Evolutionary conservation across 1,140 invertebrate species (phyloP).

Genomic region (Drosophila murphyi): DNA sequence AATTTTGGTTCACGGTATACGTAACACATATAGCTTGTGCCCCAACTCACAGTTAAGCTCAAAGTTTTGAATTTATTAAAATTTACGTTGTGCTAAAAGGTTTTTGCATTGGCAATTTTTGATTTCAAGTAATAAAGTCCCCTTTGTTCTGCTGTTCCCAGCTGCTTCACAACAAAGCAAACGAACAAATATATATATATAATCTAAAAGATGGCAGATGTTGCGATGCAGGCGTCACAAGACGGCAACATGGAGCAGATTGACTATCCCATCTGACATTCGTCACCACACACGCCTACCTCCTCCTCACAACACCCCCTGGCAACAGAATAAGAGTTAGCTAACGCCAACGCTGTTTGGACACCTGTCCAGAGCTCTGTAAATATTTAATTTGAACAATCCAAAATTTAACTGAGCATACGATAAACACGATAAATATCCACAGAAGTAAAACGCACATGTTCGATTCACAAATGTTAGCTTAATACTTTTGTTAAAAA

Average conservation of each 20-base stretch:
- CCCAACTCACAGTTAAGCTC: constrained; percentile 9
- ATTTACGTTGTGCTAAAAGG: constrained; percentile 64
- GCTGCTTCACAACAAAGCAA: background rate
- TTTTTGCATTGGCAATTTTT: constrained; percentile 42
- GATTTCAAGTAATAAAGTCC: constrained; percentile 19
- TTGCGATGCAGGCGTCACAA: constrained; percentile 24
- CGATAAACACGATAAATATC: background rate
- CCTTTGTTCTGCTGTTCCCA: background rate
- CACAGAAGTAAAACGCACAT: background rate
- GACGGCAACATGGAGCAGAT: constrained; percentile 1
- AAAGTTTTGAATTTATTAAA: constrained; percentile 73
- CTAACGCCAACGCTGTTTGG: background rate
- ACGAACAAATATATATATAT: background rate
- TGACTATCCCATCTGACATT: background rate
- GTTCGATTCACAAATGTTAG: constrained; percentile 1
- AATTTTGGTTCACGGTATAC: constrained; percentile 5
- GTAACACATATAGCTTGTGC: constrained; percentile 26
- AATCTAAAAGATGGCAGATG: constrained; percentile 16
- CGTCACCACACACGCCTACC: background rate
- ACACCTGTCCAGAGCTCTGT: background rate
- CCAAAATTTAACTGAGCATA: background rate
- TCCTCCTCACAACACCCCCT: background rate
- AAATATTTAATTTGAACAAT: background rate
- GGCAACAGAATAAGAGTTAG: background rate
- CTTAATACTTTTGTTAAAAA: background rate